These are phyloP conservation scores for Leptinotarsa peninsularis DNA, from an alignment of 2,888 invertebrate species.

Conservation along the genomic window DNA sequence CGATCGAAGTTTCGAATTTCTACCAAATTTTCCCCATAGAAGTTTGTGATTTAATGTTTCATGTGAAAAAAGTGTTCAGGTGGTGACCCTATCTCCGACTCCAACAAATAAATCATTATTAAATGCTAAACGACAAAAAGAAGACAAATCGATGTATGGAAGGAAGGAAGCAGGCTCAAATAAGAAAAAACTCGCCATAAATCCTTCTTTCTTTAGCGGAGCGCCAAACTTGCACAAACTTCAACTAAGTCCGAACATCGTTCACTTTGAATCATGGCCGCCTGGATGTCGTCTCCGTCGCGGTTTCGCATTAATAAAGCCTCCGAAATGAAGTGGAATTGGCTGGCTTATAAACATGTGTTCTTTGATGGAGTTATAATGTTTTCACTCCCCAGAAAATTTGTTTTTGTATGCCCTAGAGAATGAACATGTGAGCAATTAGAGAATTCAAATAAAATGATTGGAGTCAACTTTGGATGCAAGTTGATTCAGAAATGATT, in stretches of 20 bases:
- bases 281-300: conserved; percentile 63
- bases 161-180: conserved; percentile 61
- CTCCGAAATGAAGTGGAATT: conserved; percentile 52
- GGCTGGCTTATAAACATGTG: conserved; percentile 33
- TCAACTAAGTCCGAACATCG: conserved; percentile 66
- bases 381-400: not conserved
- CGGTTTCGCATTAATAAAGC: conserved; percentile 64
- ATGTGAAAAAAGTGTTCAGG: conserved; percentile 45
- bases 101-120: conserved; percentile 63
- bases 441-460: not conserved
- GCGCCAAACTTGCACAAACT: conserved; percentile 65
- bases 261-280: conserved; percentile 66
- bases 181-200: conserved; percentile 63
- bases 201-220: conserved; percentile 65
- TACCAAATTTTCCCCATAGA: conserved; percentile 20
- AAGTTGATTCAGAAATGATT: not conserved
- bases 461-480: not conserved
- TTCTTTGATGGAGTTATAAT: conserved; percentile 8
- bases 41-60: conserved; percentile 40
- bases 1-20: conserved; percentile 11
- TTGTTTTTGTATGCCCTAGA: too few relatives aligned
- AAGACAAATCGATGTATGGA: conserved; percentile 66
- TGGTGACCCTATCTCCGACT: conserved; percentile 55
- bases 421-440: too few relatives aligned
- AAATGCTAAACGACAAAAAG: conserved; percentile 66